These are phyloP conservation scores for Spermophilus dauricus DNA, from an alignment of 2,113 vertebrate genomes.

Conservation along the genomic window DNA sequence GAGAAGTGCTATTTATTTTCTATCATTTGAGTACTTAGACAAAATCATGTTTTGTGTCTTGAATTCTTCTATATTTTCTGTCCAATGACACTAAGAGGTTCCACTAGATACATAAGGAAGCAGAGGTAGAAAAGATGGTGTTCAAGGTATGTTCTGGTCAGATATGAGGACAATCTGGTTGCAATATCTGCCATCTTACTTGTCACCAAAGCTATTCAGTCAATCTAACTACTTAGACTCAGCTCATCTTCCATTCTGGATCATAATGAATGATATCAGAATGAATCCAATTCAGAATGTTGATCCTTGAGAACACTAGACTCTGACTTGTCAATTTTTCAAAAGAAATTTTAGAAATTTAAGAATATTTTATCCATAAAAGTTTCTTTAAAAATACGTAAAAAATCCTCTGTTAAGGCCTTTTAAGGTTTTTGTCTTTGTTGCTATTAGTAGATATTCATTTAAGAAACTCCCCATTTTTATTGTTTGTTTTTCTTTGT, in stretches of 20 bases:
- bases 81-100: not conserved
- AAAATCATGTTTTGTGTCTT: conserved; percentile 42
- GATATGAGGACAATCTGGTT: not conserved
- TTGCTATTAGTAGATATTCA: not conserved
- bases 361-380: not conserved
- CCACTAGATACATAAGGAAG: conserved; percentile 17
- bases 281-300: not conserved
- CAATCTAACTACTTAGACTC: not conserved
- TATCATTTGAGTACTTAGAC: conserved; percentile 19
- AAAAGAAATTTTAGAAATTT: conserved; percentile 36
- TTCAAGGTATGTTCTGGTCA: not conserved
- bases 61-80: conserved; percentile 56
- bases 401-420: not conserved
- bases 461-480: conserved; percentile 33
- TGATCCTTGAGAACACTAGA: conserved; percentile 21
- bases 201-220: conserved; percentile 28
- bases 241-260: conserved; percentile 8
- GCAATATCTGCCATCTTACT: not conserved
- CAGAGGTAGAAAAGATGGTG: not conserved
- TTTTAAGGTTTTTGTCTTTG: not conserved
- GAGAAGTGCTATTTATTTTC: conserved; percentile 11
- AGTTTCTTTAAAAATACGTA: conserved; percentile 13
- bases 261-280: not conserved
- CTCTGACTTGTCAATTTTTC: conserved; percentile 4
- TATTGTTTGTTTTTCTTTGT: not conserved